Conservation (phyloP, 2,113 vertebrate genomes). For the Laterallus jamaicensis region DNA sequence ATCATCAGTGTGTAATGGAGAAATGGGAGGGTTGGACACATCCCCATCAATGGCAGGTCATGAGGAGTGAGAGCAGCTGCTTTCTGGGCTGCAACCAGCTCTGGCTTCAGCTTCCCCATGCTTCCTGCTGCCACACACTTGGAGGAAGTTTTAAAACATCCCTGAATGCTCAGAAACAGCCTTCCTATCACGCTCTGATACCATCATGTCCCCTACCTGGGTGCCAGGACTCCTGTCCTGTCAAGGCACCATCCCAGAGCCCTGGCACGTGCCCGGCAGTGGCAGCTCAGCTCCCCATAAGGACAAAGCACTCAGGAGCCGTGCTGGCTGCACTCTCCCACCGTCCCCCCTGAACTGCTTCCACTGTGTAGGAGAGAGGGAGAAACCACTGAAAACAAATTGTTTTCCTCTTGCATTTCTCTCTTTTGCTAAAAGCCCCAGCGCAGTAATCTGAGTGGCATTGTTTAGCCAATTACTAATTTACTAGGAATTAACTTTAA, state of each 20-base stretch:
- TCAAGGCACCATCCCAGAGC: accelerated
- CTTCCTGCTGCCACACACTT: accelerated
- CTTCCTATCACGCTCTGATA: accelerated
- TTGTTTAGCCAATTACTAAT: constrained; percentile 72
- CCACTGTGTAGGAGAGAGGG: accelerated
- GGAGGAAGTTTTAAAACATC: background rate
- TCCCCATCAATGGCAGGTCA: background rate
- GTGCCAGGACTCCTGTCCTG: accelerated
- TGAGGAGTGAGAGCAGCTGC: background rate
- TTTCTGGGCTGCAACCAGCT: background rate
- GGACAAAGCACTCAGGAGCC: accelerated
- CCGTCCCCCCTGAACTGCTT: accelerated
- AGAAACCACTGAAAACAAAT: background rate
- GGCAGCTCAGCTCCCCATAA: accelerated
- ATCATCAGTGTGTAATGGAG: background rate
- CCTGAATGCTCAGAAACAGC: background rate
- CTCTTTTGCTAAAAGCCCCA: background rate
- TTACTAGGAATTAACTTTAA: constrained; percentile 70
- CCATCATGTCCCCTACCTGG: accelerated
- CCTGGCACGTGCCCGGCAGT: accelerated
- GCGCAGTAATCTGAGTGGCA: background rate
- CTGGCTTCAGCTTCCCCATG: background rate
- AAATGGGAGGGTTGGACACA: background rate
- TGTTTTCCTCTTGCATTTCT: background rate
- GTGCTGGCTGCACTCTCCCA: accelerated